Evolutionary conservation across 2,888 invertebrate species (phyloP).

Genomic region (Xanthostigma xanthostigma): DNA sequence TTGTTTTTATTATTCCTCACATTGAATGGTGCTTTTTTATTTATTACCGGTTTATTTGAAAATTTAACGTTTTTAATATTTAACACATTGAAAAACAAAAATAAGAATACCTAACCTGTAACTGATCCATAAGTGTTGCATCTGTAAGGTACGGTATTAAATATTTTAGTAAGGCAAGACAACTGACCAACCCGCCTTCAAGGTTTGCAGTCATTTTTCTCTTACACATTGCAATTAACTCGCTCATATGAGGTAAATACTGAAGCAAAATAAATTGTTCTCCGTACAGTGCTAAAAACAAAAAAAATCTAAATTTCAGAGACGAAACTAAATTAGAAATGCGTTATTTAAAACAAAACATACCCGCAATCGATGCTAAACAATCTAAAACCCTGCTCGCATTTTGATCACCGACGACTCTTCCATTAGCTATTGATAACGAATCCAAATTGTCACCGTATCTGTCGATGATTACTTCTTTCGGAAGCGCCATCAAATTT

Average conservation of each 20-base stretch:
- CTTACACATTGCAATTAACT: conserved; percentile 66
- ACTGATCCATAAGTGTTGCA: conserved; percentile 70
- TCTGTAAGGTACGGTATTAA: conserved; percentile 72
- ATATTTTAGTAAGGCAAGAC: conserved; percentile 63
- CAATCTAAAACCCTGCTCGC: conserved; percentile 82
- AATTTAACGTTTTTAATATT: neutral
- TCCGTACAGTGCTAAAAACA: conserved; percentile 57
- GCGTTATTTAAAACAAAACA: conserved; percentile 18
- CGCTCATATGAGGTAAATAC: conserved; percentile 80
- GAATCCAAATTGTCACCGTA: conserved; percentile 35
- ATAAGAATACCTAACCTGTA: conserved; percentile 42
- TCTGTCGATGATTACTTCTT: conserved; percentile 24
- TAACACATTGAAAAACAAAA: conserved; percentile 1
- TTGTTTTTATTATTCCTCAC: no score
- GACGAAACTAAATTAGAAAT: no score
- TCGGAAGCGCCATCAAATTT: conserved; percentile 39
- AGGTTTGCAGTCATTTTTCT: conserved; percentile 66
- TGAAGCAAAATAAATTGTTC: conserved; percentile 78
- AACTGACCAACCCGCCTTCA: conserved; percentile 80
- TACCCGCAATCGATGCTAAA: conserved; percentile 73
- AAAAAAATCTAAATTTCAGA: conserved; percentile 2
- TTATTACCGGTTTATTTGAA: no score
- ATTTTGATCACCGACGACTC: conserved; percentile 63
- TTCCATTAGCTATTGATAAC: conserved; percentile 47
- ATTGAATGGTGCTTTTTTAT: no score